Conservation (phyloP, 2,797 vertebrate species). For the Fringilla coelebs region DNA sequence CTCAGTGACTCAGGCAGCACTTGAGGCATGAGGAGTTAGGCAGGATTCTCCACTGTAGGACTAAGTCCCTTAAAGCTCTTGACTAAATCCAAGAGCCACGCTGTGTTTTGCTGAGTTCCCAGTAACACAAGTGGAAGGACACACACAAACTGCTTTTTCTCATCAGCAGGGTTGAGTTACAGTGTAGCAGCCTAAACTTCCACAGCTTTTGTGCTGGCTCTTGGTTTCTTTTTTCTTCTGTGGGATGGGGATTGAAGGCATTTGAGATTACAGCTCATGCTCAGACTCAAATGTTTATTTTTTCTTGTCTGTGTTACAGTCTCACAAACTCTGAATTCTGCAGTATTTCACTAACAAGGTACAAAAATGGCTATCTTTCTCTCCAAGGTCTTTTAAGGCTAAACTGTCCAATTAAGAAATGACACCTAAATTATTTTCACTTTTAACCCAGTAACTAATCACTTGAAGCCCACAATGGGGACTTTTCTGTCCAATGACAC, state of each 20-base stretch:
- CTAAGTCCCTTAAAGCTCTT: neutral
- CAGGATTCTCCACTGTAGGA: neutral
- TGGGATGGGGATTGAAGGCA: neutral
- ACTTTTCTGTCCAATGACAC: neutral
- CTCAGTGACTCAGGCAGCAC: neutral
- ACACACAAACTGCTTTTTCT: neutral
- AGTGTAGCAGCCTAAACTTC: neutral
- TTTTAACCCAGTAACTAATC: neutral
- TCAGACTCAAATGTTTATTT: neutral
- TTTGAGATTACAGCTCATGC: neutral
- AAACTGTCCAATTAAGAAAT: neutral
- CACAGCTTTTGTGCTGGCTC: neutral
- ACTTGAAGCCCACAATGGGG: no score
- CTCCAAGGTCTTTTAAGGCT: neutral
- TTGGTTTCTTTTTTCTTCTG: neutral
- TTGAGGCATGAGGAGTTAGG: neutral
- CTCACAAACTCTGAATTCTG: neutral
- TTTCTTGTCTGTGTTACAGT: neutral
- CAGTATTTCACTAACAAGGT: neutral
- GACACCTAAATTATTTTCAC: neutral
- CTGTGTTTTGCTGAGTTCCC: neutral
- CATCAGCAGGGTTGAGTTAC: neutral
- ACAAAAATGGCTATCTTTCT: neutral
- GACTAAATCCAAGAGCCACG: neutral
- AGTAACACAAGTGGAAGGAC: neutral